These are phyloP conservation scores for Garrulus glandarius DNA, from an alignment of 2,797 vertebrate genomes.

Conservation along the genomic window DNA sequence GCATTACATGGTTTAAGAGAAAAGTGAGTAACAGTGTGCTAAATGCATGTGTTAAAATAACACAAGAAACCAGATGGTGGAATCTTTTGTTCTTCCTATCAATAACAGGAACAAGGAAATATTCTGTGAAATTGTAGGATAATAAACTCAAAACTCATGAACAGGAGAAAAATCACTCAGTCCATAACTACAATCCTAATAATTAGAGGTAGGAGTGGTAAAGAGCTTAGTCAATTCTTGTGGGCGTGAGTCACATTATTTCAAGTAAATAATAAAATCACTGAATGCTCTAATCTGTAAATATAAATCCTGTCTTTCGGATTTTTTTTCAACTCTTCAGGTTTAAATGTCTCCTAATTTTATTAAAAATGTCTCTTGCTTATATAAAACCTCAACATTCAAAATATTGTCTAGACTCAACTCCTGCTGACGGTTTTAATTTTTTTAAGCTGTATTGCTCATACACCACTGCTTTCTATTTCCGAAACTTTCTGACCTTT, in stretches of 20 bases:
- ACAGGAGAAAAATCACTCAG: background rate
- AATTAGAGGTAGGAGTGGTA: background rate
- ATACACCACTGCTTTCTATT: background rate
- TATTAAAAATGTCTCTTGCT: background rate
- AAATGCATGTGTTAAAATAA: background rate
- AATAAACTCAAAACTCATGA: background rate
- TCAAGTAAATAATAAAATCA: background rate
- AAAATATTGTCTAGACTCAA: background rate
- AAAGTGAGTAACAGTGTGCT: background rate
- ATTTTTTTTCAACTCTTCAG: background rate
- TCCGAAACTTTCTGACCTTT: background rate
- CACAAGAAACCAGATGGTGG: rapidly evolving
- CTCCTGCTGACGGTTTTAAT: background rate
- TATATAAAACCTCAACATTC: background rate
- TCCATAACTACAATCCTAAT: background rate
- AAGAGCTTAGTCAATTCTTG: background rate
- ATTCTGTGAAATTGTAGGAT: background rate
- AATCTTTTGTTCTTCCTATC: background rate
- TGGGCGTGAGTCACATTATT: background rate
- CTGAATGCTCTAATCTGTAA: background rate
- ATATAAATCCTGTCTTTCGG: background rate
- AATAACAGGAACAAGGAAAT: conserved; percentile 21
- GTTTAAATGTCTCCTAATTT: background rate
- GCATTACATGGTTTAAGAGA: background rate
- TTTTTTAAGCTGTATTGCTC: background rate